Evolutionary conservation across 2,113 vertebrate species (phyloP).

Genomic region (Echinops telfairi): DNA sequence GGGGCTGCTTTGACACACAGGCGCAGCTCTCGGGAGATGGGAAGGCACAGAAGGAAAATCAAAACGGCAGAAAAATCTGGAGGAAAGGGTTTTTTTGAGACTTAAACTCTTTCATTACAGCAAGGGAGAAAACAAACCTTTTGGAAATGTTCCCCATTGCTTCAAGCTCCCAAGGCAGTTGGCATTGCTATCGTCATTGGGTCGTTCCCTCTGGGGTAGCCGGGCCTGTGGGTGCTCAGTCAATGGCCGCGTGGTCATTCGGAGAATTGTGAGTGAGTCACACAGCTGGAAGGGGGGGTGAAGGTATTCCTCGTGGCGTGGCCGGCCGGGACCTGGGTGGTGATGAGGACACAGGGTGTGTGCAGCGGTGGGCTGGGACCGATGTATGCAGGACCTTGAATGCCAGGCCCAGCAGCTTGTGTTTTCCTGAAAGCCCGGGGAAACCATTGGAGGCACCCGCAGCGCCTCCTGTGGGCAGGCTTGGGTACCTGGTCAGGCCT

Average conservation of each 20-base stretch:
- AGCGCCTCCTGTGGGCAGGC: neutral
- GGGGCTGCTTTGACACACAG: neutral
- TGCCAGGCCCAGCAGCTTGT: neutral
- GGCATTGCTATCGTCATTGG: neutral
- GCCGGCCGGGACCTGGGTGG: rapidly evolving
- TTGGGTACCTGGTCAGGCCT: neutral
- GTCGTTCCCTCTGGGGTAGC: neutral
- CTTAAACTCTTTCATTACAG: slow-evolving; percentile 6
- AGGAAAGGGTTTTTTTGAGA: neutral
- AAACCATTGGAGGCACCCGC: too few species aligned
- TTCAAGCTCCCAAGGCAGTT: neutral
- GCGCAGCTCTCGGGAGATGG: neutral
- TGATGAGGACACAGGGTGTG: neutral
- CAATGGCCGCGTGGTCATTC: too few species aligned
- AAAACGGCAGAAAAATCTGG: neutral
- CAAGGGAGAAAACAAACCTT: slow-evolving; percentile 6
- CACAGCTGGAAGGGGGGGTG: too few species aligned
- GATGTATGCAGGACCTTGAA: neutral
- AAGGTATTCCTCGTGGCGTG: neutral
- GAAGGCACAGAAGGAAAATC: neutral
- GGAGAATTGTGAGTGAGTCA: neutral
- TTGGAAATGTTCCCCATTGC: neutral
- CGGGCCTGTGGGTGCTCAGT: neutral
- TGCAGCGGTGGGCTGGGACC: neutral
- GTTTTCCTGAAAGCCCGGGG: neutral